Evolutionary conservation across 2,888 invertebrate species (phyloP).

Genomic region (Cryptosula pallasiana): DNA sequence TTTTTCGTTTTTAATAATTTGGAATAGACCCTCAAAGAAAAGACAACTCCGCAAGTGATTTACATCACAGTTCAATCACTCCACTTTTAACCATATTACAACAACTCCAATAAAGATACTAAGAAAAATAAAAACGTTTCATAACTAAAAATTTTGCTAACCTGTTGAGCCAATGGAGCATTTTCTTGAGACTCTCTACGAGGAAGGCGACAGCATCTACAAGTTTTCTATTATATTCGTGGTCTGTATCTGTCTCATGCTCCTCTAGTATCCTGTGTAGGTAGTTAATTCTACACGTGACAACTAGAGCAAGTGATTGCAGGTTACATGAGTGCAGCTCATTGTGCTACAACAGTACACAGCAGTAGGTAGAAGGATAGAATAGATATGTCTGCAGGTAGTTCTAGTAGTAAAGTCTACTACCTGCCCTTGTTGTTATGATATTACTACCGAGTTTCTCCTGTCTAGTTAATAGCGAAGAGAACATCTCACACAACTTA

Average conservation of each 20-base stretch:
- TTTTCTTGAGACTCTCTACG: slow-evolving; percentile 75
- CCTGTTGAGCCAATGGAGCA: slow-evolving; percentile 87
- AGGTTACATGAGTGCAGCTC: slow-evolving; percentile 85
- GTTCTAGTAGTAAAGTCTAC: too few relatives aligned
- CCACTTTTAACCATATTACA: not conserved
- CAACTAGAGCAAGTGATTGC: slow-evolving; percentile 77
- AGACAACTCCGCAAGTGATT: too few relatives aligned
- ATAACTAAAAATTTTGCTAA: slow-evolving; percentile 42
- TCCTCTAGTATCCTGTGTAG: slow-evolving; percentile 56
- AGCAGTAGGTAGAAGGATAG: too few relatives aligned
- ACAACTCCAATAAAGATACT: not conserved
- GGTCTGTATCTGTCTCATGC: not conserved
- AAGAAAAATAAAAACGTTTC: not conserved
- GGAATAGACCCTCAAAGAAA: too few relatives aligned
- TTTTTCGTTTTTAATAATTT: too few relatives aligned
- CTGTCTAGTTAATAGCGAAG: too few relatives aligned
- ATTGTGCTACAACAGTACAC: slow-evolving; percentile 76
- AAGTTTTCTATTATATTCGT: not conserved
- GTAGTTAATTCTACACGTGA: slow-evolving; percentile 76
- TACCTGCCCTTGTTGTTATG: too few relatives aligned
- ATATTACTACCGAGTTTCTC: too few relatives aligned
- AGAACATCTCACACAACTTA: too few relatives aligned
- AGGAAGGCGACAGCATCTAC: slow-evolving; percentile 71
- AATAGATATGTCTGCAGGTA: too few relatives aligned
- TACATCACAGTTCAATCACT: too few relatives aligned